Percentiles rank a stretch among this genome's conserved stretches.
These are phyloP conservation scores for Hippocampus kuda DNA, from an alignment of 2,797 vertebrate species.

Conservation along the genomic window DNA sequence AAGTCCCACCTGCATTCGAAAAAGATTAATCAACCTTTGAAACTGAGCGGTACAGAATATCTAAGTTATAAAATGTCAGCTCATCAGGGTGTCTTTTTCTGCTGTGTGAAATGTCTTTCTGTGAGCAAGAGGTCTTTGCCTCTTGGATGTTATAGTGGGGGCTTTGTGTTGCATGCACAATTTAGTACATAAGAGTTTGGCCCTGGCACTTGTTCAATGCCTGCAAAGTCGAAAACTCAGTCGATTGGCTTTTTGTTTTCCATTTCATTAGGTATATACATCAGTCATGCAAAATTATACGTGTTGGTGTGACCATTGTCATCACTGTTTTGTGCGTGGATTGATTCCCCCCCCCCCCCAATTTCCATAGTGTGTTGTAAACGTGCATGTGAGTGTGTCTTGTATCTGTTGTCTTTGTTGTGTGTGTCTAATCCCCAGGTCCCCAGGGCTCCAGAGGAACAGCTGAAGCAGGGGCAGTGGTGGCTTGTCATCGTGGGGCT, in stretches of 20 bases:
- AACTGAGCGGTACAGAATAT: not conserved
- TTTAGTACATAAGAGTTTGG: not conserved
- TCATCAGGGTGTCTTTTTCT: not conserved
- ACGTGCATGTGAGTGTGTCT: constrained; percentile 20
- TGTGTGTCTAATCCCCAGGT: constrained; percentile 68
- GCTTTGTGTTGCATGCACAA: not conserved
- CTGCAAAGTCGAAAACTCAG: too few species aligned
- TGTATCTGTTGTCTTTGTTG: constrained; percentile 58
- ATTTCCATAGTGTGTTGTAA: constrained; percentile 29
- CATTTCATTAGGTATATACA: not conserved
- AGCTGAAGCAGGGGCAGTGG: constrained; percentile 79
- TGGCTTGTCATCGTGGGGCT: constrained; percentile 81
- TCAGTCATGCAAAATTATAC: constrained; percentile 2
- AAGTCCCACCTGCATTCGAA: not conserved
- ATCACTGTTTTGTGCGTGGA: constrained; percentile 11
- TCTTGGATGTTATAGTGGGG: not conserved
- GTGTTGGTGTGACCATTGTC: constrained; percentile 12
- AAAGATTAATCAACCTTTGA: not conserved
- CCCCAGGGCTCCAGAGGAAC: constrained; percentile 87
- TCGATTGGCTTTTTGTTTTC: not conserved
- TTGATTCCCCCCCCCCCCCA: constrained; percentile 14
- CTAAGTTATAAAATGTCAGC: not conserved
- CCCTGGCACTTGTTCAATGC: not conserved
- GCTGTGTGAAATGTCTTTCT: not conserved
- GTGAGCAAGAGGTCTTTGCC: not conserved